Conservation (phyloP, 1,140 invertebrate genomes). For the Drosophila orena region DNA sequence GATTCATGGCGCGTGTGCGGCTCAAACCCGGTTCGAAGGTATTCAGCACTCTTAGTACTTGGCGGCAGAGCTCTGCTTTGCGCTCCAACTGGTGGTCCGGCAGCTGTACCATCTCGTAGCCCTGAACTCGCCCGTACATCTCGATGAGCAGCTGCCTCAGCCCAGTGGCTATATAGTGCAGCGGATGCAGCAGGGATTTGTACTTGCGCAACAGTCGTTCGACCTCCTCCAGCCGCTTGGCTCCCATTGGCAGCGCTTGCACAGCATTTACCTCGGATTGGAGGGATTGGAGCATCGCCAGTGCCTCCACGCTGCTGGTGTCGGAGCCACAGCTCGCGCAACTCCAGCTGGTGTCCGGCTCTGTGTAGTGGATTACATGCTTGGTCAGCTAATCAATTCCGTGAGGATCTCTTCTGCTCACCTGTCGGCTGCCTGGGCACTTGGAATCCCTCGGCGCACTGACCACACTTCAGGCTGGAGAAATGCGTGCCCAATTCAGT, state of each 20-base stretch:
- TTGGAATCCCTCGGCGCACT: conserved; percentile 90
- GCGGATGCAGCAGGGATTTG: conserved; percentile 89
- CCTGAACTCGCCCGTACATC: conserved; percentile 90
- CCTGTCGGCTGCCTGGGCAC: conserved; percentile 89
- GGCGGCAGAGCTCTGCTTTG: conserved; percentile 90
- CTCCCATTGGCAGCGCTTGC: conserved; percentile 84
- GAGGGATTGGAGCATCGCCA: conserved; percentile 87
- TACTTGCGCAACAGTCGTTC: conserved; percentile 88
- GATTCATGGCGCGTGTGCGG: conserved; percentile 90
- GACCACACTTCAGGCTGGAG: conserved; percentile 90
- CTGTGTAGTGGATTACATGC: conserved; percentile 28
- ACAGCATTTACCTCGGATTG: conserved; percentile 87
- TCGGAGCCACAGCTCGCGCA: conserved; percentile 90
- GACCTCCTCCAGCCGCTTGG: conserved; percentile 66
- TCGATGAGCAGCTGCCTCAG: conserved; percentile 89
- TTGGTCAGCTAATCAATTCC: not conserved
- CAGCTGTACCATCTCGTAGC: conserved; percentile 90
- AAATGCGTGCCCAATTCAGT: conserved; percentile 91
- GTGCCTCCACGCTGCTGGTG: conserved; percentile 87
- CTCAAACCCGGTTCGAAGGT: conserved; percentile 91
- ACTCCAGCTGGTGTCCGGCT: conserved; percentile 89
- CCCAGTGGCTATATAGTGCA: conserved; percentile 88
- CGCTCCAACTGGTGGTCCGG: conserved; percentile 90
- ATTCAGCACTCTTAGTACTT: conserved; percentile 89
- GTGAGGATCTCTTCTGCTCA: conserved; percentile 59